Base-by-base conservation (phyloP, 1,140 invertebrate species). In the Panulirus ornatus region DNA sequence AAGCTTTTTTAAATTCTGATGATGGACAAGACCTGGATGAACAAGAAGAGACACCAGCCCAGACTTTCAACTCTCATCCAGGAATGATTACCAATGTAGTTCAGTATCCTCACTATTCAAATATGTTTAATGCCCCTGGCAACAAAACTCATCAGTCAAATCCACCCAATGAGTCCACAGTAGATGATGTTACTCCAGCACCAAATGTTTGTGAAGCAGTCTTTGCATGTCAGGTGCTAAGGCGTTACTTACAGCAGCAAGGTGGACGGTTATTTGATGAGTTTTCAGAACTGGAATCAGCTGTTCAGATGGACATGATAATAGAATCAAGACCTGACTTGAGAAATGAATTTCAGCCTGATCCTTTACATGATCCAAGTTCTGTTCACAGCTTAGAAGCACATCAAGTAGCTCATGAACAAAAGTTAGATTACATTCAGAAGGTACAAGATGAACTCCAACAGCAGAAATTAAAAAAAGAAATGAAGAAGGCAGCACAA, bases 361-460 rank as follows among this genome's bases (percentile, higher is more conserved):
- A 91, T 42, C 90, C 90, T 16, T 83, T 91, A 27, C 84, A 86
- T 86, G 84, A 91, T 47, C 34, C 84, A 6, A n/a, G 44, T 40
- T 91, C 90, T 22, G 78, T 91, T 47, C 90, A 91, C 47, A 91
- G 90, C 54, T 36, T 91, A 34, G 38, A 83, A 85, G 86, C 88
- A 27, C 88, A 90, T 44, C 34, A 79, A 34, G 36, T 40, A n/a
- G 83, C 82, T 5, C 40, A 63, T 19, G 73, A 84, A 34, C 83
- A 79, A 40, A 84, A 90, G 42, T 38, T 79, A 38, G 82, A 79
- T 16, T 85, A 90, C 38, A 34, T 81, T 27, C 81, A 90, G 54
- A 84, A 90, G 66, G 38, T 85, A 22, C 88, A 90, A 27, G 71
- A 90, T 78, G 82, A 84, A 42, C 38, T 79, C 9, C 82, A 90